phyloP scores from a whole-genome alignment of 2,797 vertebrate species.

The Heteromormyrus szaboi region DNA sequence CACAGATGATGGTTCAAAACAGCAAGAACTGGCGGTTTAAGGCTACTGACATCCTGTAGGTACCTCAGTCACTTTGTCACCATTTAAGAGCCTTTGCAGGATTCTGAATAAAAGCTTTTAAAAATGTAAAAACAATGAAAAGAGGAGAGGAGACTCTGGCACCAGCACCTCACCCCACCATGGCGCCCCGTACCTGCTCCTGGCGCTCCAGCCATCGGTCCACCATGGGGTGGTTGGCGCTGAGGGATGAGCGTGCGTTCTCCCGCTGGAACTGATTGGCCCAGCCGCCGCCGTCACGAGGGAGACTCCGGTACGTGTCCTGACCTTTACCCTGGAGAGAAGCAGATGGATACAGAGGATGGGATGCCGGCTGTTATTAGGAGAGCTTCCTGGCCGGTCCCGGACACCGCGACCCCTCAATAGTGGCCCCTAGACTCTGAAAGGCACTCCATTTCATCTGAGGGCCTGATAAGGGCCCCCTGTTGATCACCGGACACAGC shows the following conservation, averaged over 20 bases:
- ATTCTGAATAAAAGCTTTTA: neutral
- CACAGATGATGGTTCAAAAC: neutral
- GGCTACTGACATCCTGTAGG: neutral
- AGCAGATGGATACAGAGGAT: neutral
- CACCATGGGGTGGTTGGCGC: conserved; percentile 96
- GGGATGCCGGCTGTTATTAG: conserved; percentile 24
- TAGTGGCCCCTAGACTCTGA: neutral
- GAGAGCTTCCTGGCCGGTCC: neutral
- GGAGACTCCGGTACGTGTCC: conserved; percentile 88
- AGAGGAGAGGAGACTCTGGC: neutral
- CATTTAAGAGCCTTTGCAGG: neutral
- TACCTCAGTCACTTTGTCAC: neutral
- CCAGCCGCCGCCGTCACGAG: conserved; percentile 82
- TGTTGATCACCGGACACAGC: neutral
- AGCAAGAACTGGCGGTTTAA: neutral
- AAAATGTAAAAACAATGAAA: neutral
- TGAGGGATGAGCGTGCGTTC: conserved; percentile 87
- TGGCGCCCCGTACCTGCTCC: conserved; percentile 79
- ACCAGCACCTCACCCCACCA: neutral
- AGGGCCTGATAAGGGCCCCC: conserved; percentile 16
- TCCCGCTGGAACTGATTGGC: conserved; percentile 91
- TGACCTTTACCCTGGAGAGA: conserved; percentile 67
- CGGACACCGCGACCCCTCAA: neutral
- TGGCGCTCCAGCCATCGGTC: conserved; percentile 91
- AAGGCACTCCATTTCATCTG: neutral